These are phyloP conservation scores for Varanus salvator DNA, from an alignment of 2,113 vertebrate genomes.

Conservation along the genomic window DNA sequence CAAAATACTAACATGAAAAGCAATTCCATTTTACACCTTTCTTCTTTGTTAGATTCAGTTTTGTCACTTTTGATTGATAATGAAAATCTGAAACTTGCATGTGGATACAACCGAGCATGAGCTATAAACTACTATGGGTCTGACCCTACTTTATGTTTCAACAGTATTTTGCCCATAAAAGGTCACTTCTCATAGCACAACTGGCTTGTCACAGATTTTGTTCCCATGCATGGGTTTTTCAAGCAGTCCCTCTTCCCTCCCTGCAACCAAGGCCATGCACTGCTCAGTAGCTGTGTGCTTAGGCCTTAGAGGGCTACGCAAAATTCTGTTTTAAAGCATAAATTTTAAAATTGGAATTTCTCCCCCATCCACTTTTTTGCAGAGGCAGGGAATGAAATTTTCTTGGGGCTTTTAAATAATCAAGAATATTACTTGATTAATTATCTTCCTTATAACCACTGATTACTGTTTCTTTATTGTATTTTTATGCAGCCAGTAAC, in stretches of 20 bases:
- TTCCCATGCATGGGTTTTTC: background rate
- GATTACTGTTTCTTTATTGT: too few species aligned
- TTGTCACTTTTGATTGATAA: conserved; percentile 28
- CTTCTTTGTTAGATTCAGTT: conserved; percentile 20
- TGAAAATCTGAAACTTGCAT: conserved; percentile 8
- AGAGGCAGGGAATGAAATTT: background rate
- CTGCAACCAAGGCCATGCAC: background rate
- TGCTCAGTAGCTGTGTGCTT: background rate
- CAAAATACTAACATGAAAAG: conserved; percentile 46
- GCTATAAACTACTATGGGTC: background rate
- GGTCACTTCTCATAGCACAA: background rate
- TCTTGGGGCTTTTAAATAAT: background rate
- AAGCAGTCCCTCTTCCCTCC: too few species aligned
- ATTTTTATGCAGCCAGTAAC: too few species aligned
- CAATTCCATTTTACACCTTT: conserved; percentile 54
- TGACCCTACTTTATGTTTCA: conserved; percentile 1
- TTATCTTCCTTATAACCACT: background rate
- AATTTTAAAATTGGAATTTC: background rate
- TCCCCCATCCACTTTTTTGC: too few species aligned
- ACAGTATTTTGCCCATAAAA: background rate
- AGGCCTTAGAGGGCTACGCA: background rate
- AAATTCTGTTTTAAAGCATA: background rate
- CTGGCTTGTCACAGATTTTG: background rate
- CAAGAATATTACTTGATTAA: background rate
- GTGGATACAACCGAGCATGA: background rate